Evolutionary conservation across 2,797 vertebrate species (phyloP), one percentile per base, ranked within the genome.

Genomic region (Mustela erminea): DNA sequence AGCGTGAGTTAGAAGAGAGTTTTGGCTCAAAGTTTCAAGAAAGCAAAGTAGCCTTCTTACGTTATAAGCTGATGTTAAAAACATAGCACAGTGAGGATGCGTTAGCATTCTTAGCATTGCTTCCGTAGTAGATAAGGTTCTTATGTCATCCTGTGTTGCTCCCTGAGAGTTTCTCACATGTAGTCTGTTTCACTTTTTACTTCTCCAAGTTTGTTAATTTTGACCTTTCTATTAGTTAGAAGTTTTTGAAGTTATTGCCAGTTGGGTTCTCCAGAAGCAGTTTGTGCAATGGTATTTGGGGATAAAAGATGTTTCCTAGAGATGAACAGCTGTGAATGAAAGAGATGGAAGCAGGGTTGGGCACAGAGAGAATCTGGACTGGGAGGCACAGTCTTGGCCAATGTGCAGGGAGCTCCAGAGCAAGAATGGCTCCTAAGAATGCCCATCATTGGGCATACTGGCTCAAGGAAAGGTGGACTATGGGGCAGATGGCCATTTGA

Each of bases 11-110:
- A 60, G 43, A 95, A 95, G 86, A 94, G 23, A 78, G 32, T 95
- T 96, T 95, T 81, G 46, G 25, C 8, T 90, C 46, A 86, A 95
- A 93, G 52, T 27, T 29, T 86, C 87, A 92, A 74, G 27, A 74
- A 85, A 92, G 8, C 35, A 89, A 94, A 89, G 60, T 49, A 84
- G 13, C 35, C 62, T 81, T 94, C 29, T 80, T 80, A 52, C 14
- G 38, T 77, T 86, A 25, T 88, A 83, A 66, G 25, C 32, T 82
- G 27, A 49, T 46, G n/a, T 38, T 66, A 72, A 78, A 60, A 32
- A 87, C 3, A 20, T 13, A 54, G 18, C 52, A 10, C 11, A 46
- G 4, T 6, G 6, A 90, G 35, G 54, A 83, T 4, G 41, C 54
- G 17, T 75, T 80, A 52, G 18, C 86, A 2, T 77, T 85, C 82